A percentile compares a stretch with the other conserved stretches of the same genome.
phyloP scores from a whole-genome alignment of 2,888 invertebrate genomes.

The Andrena dorsata region DNA sequence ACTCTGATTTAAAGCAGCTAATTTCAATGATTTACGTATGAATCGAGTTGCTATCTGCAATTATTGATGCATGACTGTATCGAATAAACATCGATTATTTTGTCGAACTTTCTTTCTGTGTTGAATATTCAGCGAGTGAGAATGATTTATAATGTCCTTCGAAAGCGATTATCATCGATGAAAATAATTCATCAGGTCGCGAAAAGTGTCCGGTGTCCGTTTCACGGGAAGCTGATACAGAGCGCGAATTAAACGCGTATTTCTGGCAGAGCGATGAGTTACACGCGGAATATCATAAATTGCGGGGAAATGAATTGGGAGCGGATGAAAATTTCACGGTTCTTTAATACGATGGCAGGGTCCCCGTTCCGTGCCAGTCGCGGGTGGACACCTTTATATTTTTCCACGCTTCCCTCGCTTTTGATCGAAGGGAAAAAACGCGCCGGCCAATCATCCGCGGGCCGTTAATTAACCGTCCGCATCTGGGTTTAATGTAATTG shows the following conservation, averaged over 20 bases:
- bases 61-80: too few relatives aligned
- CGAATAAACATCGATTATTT: not conserved
- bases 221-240: not conserved
- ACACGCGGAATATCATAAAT: not conserved
- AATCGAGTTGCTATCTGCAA: too few relatives aligned
- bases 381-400: not conserved
- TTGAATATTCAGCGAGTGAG: too few relatives aligned
- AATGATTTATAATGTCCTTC: not conserved
- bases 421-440: not conserved
- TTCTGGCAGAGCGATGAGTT: not conserved
- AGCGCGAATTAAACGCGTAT: not conserved
- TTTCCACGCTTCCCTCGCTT: not conserved
- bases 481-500: conserved; percentile 26
- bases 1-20: too few relatives aligned
- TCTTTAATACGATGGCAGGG: not conserved
- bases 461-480: conserved; percentile 34
- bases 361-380: not conserved
- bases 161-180: not conserved
- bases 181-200: not conserved
- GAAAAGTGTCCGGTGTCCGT: not conserved
- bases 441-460: conserved; percentile 8
- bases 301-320: not conserved
- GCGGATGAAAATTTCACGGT: not conserved
- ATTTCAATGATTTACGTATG: too few relatives aligned
- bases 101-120: too few relatives aligned